phyloP scores from a whole-genome alignment of 2,888 invertebrate species.

The Drosophila siamana region DNA sequence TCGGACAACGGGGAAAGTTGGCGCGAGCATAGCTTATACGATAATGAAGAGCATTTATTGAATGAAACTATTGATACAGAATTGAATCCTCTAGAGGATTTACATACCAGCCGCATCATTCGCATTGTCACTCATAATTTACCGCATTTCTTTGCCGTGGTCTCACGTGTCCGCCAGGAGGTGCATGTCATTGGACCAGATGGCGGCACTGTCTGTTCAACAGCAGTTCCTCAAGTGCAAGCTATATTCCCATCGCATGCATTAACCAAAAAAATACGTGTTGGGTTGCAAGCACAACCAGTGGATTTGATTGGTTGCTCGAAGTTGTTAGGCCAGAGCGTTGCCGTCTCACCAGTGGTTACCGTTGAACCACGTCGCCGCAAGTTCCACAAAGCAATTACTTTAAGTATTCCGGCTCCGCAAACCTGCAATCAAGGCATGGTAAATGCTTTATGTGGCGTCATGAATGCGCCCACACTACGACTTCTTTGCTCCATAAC shows the following conservation, averaged over 20 bases:
- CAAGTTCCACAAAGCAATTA: conserved; percentile 99
- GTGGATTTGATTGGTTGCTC: conserved; percentile 93
- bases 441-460: conserved; percentile 94
- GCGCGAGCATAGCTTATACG: conserved; percentile 96
- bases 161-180: conserved; percentile 97
- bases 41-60: conserved; percentile 94
- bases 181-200: conserved; percentile 98
- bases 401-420: conserved; percentile 96
- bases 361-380: conserved; percentile 98
- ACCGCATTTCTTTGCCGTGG: conserved; percentile 98
- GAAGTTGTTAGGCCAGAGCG: conserved; percentile 96
- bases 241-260: conserved; percentile 96
- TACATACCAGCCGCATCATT: conserved; percentile 95
- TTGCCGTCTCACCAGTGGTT: conserved; percentile 98
- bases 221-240: conserved; percentile 95
- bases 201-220: conserved; percentile 98
- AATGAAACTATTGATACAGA: conserved; percentile 89
- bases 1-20: conserved; percentile 99
- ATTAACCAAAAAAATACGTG: conserved; percentile 99
- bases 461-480: conserved; percentile 93
- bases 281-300: conserved; percentile 98
- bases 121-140: conserved; percentile 98
- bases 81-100: conserved; percentile 90
- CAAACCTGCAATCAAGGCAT: conserved; percentile 88
- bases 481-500: conserved; percentile 97